Percentiles rank a stretch among this genome's conserved stretches.
Conservation (phyloP, 35 echinoderm and acorn worm species). For the Acanthaster planci region DNA sequence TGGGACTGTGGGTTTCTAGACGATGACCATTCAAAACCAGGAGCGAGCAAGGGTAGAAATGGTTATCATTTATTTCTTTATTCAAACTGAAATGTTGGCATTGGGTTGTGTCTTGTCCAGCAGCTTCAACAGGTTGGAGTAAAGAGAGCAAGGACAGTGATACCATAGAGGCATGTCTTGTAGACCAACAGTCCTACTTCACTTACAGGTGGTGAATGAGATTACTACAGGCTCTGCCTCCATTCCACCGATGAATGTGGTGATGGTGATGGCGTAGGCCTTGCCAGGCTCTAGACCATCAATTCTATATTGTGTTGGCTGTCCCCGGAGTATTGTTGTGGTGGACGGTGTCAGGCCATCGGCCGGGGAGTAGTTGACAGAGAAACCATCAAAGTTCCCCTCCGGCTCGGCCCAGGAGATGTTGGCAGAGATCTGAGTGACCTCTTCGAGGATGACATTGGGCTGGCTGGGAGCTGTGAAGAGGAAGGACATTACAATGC, state of each 20-base stretch:
- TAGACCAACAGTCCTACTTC: too few species aligned
- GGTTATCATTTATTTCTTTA: too few species aligned
- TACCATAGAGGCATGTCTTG: too few species aligned
- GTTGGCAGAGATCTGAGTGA: not conserved
- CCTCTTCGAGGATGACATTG: not conserved
- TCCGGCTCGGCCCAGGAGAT: not conserved
- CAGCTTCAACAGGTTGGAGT: too few species aligned
- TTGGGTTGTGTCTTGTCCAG: too few species aligned
- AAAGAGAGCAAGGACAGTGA: too few species aligned
- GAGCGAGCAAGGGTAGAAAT: too few species aligned
- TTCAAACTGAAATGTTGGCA: too few species aligned
- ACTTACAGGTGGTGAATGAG: not conserved
- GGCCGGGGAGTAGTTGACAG: not conserved
- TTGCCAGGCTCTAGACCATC: not conserved
- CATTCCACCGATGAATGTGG: not conserved
- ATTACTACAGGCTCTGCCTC: not conserved
- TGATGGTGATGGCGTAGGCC: not conserved
- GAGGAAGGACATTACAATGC: too few species aligned
- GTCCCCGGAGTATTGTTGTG: not conserved
- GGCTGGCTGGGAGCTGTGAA: constrained; percentile 1
- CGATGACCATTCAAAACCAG: too few species aligned
- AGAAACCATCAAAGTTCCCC: constrained; percentile 4
- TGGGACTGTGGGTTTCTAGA: too few species aligned
- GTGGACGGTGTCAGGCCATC: not conserved
- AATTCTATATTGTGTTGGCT: not conserved